These are phyloP conservation scores for Caiman crocodilus DNA, from an alignment of 2,797 vertebrate species.

Conservation along the genomic window DNA sequence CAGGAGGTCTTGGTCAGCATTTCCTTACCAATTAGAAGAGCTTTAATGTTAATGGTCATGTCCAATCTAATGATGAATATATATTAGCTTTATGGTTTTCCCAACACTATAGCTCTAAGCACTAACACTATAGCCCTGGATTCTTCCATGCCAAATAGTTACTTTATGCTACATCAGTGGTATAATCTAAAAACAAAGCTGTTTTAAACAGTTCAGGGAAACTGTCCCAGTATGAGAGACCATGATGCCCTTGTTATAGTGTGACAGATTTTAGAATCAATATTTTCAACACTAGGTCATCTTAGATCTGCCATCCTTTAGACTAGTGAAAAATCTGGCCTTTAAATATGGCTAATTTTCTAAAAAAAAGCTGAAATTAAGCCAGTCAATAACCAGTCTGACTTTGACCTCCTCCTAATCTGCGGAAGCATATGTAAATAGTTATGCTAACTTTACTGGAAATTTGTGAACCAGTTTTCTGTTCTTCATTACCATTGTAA, in stretches of 20 bases:
- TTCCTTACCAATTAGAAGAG: background rate
- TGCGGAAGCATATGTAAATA: conserved; percentile 16
- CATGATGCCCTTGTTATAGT: conserved; percentile 1
- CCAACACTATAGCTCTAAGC: too few relatives aligned
- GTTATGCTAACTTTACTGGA: conserved; percentile 45
- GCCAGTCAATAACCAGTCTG: conserved; percentile 12
- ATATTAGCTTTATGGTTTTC: too few relatives aligned
- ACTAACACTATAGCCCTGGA: accelerated
- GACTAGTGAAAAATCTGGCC: background rate
- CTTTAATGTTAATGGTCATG: too few relatives aligned
- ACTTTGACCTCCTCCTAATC: conserved; percentile 39
- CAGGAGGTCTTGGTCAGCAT: background rate
- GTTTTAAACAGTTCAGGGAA: conserved; percentile 33
- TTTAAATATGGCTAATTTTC: too few relatives aligned
- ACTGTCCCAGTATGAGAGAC: background rate
- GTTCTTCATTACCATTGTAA: conserved; percentile 50
- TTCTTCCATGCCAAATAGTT: background rate
- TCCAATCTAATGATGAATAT: too few relatives aligned
- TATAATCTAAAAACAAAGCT: background rate
- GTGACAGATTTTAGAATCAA: background rate
- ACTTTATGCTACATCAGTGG: accelerated
- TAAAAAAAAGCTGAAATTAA: conserved; percentile 15
- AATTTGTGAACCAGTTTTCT: conserved; percentile 31
- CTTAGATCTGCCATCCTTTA: background rate
- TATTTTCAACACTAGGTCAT: background rate